A percentile compares a stretch with the other conserved stretches of the same genome.
Conservation (phyloP, 1,140 invertebrate species). For the Tenebrio molitor region DNA sequence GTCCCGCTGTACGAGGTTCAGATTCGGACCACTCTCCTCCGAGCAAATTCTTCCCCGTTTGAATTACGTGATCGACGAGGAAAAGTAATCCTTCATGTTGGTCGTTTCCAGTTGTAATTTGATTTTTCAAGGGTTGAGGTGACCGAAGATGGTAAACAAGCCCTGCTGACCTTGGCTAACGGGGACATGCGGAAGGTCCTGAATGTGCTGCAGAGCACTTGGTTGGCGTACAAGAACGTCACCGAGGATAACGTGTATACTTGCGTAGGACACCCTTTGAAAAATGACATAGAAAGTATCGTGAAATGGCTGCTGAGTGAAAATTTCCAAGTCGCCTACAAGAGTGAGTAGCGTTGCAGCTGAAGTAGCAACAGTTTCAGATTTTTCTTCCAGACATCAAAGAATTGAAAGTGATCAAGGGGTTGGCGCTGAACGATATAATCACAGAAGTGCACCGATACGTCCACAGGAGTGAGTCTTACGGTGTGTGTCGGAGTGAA, state of each 20-base stretch:
- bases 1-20: conserved; percentile 96
- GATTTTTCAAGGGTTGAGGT: conserved; percentile 81
- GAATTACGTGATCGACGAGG: conserved; percentile 85
- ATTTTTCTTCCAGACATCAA: conserved; percentile 78
- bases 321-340: conserved; percentile 83
- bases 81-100: conserved; percentile 90
- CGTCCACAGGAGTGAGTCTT: conserved; percentile 87
- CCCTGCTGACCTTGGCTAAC: conserved; percentile 88
- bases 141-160: conserved; percentile 92
- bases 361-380: neutral
- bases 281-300: conserved; percentile 91
- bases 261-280: conserved; percentile 96
- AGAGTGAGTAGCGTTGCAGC: conserved; percentile 81
- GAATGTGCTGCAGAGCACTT: conserved; percentile 92
- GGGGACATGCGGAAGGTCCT: conserved; percentile 99
- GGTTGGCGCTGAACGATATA: conserved; percentile 91
- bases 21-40: conserved; percentile 91
- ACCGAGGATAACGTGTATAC: conserved; percentile 95
- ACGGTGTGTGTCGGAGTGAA: conserved; percentile 27
- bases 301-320: conserved; percentile 92
- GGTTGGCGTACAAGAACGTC: conserved; percentile 86
- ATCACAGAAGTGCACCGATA: conserved; percentile 88
- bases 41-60: conserved; percentile 93
- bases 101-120: too few species aligned
- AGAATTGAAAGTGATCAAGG: conserved; percentile 87